Evolutionary conservation across 2,797 vertebrate genomes (phyloP).

Genomic region (Scomberomorus guttatus): DNA sequence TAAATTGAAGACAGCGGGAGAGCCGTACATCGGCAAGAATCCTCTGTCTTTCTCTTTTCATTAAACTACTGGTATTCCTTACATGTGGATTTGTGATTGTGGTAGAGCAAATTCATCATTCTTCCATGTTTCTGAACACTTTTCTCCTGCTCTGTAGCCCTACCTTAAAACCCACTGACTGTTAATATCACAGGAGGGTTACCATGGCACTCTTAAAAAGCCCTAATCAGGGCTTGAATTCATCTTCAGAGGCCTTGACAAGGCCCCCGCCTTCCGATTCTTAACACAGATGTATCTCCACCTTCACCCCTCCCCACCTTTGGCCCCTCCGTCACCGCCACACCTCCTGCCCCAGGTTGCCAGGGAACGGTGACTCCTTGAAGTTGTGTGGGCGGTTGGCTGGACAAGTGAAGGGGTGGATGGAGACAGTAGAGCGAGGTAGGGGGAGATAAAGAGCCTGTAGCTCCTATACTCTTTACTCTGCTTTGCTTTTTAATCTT

Average conservation of each 20-base stretch:
- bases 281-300: conserved; percentile 13
- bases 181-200: conserved; percentile 13
- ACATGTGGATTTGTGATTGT: not conserved
- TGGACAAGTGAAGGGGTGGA: conserved; percentile 50
- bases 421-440: conserved; percentile 37
- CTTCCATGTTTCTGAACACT: not conserved
- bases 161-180: not conserved
- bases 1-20: conserved; percentile 6
- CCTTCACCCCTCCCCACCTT: conserved; percentile 16
- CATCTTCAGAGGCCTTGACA: conserved; percentile 17
- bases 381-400: conserved; percentile 41
- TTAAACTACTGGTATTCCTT: not conserved
- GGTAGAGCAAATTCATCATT: not conserved
- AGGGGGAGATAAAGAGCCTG: conserved; percentile 41
- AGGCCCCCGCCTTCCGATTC: not conserved
- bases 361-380: conserved; percentile 62
- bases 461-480: conserved; percentile 5
- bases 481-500: conserved; percentile 46
- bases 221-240: conserved; percentile 22
- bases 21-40: not conserved
- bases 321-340: not conserved
- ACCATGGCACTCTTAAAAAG: conserved; percentile 11
- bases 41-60: not conserved
- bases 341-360: conserved; percentile 45
- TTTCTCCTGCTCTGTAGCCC: not conserved